Conservation (phyloP, 2,888 invertebrate species). For the Ormia ochracea region DNA sequence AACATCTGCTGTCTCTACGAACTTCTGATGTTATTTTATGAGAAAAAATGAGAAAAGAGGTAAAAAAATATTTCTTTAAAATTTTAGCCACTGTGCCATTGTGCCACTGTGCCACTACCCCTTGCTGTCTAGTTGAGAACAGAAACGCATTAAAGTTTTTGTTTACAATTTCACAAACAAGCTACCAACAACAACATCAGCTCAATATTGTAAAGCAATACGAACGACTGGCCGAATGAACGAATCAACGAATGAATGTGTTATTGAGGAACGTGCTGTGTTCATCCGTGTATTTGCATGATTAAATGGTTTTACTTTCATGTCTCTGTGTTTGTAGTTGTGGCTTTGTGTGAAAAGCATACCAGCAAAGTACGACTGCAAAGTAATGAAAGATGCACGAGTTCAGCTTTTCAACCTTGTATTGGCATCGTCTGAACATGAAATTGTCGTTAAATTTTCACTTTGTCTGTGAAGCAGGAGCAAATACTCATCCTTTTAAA, state of each 20-base stretch:
- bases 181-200: constrained; percentile 10
- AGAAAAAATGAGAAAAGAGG: too few relatives aligned
- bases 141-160: constrained; percentile 45
- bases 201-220: constrained; percentile 18
- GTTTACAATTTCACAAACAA: constrained; percentile 34
- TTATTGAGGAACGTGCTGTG: constrained; percentile 26
- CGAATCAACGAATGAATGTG: constrained; percentile 12
- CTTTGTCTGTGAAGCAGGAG: neutral
- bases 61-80: neutral
- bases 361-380: neutral
- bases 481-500: neutral
- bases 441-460: constrained; percentile 36
- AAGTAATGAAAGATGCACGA: constrained; percentile 8
- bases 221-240: neutral
- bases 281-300: neutral
- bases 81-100: neutral
- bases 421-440: constrained; percentile 16
- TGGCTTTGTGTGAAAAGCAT: neutral
- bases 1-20: too few relatives aligned
- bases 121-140: constrained; percentile 7
- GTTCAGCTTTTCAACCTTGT: constrained; percentile 7
- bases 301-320: neutral
- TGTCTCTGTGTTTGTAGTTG: neutral
- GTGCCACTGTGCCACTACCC: neutral
- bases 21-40: too few relatives aligned